These are phyloP conservation scores for Steinernema khuongi DNA, from an alignment of 1,140 invertebrate genomes.

Conservation along the genomic window DNA sequence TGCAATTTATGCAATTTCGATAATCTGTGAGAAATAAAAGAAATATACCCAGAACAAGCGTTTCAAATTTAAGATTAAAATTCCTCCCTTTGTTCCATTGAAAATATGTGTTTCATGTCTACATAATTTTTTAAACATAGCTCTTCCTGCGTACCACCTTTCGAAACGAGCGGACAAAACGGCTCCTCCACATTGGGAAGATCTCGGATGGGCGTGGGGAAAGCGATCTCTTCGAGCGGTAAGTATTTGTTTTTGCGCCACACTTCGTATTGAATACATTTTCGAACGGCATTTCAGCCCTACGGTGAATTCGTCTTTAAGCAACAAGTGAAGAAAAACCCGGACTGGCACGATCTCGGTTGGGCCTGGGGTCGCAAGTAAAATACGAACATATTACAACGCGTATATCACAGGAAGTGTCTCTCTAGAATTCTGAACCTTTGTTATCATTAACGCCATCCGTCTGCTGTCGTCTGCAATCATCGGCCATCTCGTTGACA, in stretches of 20 bases:
- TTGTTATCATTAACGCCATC: too few species aligned
- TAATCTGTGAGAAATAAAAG: too few species aligned
- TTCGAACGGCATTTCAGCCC: slow-evolving; percentile 22
- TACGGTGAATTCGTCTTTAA: background rate
- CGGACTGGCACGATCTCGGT: slow-evolving; percentile 44
- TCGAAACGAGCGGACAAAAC: background rate
- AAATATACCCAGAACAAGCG: too few species aligned
- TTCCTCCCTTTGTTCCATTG: background rate
- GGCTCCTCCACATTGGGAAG: slow-evolving; percentile 32
- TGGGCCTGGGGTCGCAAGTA: slow-evolving; percentile 44
- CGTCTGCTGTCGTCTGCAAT: too few species aligned
- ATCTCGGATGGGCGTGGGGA: slow-evolving; percentile 39
- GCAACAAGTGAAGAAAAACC: slow-evolving; percentile 37
- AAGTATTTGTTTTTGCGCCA: slow-evolving; percentile 21
- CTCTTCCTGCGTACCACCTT: background rate
- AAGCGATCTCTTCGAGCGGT: slow-evolving; percentile 28
- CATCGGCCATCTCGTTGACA: too few species aligned
- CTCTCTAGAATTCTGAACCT: too few species aligned
- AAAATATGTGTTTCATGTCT: background rate
- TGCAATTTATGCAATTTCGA: too few species aligned
- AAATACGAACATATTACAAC: too few species aligned
- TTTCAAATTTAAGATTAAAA: background rate
- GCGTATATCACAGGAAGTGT: too few species aligned
- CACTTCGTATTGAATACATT: slow-evolving; percentile 18
- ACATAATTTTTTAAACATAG: background rate